A percentile compares a stretch with the other conserved stretches of the same genome.
Conservation (phyloP, 1,140 invertebrate species). For the Mesaphorura yosii region DNA sequence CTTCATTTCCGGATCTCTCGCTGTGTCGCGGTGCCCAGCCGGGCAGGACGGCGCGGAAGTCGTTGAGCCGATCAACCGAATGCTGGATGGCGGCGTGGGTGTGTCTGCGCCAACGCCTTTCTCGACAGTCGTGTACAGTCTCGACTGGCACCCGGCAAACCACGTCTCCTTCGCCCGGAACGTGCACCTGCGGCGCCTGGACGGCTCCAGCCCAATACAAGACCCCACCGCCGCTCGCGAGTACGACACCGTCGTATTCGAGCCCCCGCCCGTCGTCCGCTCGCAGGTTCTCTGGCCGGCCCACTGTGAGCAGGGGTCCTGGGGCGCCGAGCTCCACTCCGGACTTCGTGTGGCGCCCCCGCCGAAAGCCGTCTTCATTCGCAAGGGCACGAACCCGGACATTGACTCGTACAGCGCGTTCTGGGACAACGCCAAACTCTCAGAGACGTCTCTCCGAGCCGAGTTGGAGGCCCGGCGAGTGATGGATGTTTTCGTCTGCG, state of each 20-base stretch:
- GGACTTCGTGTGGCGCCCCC: slow-evolving; percentile 39
- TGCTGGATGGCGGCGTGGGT: slow-evolving; percentile 65
- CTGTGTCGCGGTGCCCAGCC: slow-evolving; percentile 83
- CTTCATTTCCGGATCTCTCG: slow-evolving; percentile 87
- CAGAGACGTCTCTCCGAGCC: slow-evolving; percentile 68
- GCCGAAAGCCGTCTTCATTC: slow-evolving; percentile 66
- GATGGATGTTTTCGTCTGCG: slow-evolving; percentile 89
- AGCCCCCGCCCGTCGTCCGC: slow-evolving; percentile 66
- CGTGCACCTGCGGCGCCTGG: slow-evolving; percentile 56
- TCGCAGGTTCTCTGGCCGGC: slow-evolving; percentile 84
- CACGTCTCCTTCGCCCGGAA: slow-evolving; percentile 96
- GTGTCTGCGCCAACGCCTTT: too few relatives aligned
- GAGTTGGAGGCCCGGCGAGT: slow-evolving; percentile 65
- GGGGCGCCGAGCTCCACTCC: slow-evolving; percentile 85
- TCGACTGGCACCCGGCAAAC: slow-evolving; percentile 94
- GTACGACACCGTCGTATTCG: slow-evolving; percentile 85
- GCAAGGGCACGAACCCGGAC: slow-evolving; percentile 87
- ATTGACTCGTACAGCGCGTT: slow-evolving; percentile 97
- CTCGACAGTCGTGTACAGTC: slow-evolving; percentile 85
- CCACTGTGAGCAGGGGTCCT: slow-evolving; percentile 88
- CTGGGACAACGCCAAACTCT: slow-evolving; percentile 88
- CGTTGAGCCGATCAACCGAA: slow-evolving; percentile 78
- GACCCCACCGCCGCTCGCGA: slow-evolving; percentile 58
- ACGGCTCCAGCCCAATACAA: slow-evolving; percentile 48
- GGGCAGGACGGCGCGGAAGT: slow-evolving; percentile 81